Conservation (phyloP, 2,797 vertebrate species). For the Macropus fuliginosus region DNA sequence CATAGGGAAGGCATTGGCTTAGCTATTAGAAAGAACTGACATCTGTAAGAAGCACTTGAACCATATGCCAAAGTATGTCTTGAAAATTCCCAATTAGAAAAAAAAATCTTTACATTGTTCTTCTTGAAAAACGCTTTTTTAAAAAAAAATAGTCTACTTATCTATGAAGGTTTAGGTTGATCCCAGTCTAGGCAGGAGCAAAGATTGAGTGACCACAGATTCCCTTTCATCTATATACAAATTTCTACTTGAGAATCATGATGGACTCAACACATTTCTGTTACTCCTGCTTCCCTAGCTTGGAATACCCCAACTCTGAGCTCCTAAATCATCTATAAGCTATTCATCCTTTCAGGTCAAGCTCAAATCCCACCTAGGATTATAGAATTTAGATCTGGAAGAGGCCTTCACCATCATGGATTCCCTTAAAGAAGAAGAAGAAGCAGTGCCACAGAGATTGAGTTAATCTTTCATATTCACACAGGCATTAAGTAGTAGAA, state of each 20-base stretch:
- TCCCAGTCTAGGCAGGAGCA: background rate
- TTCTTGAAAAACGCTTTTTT: background rate
- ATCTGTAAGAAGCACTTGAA: conserved; percentile 11
- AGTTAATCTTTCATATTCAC: background rate
- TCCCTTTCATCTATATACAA: background rate
- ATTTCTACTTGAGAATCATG: background rate
- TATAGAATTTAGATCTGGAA: background rate
- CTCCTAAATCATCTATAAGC: background rate
- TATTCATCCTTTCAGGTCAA: background rate
- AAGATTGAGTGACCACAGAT: background rate
- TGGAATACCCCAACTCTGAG: background rate
- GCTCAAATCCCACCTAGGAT: background rate
- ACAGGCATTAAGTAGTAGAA: background rate
- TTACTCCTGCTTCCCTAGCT: background rate
- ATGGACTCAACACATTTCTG: background rate
- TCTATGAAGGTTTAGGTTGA: background rate
- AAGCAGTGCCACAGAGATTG: background rate
- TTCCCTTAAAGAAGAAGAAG: background rate
- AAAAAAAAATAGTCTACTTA: background rate
- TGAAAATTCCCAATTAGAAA: background rate
- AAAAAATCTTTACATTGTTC: background rate
- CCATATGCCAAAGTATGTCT: background rate
- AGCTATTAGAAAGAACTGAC: conserved; percentile 40
- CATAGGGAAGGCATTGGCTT: conserved; percentile 42
- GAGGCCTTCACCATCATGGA: background rate